phyloP scores from a whole-genome alignment of 1,140 invertebrate species.

The Tetramorium simillimum region DNA sequence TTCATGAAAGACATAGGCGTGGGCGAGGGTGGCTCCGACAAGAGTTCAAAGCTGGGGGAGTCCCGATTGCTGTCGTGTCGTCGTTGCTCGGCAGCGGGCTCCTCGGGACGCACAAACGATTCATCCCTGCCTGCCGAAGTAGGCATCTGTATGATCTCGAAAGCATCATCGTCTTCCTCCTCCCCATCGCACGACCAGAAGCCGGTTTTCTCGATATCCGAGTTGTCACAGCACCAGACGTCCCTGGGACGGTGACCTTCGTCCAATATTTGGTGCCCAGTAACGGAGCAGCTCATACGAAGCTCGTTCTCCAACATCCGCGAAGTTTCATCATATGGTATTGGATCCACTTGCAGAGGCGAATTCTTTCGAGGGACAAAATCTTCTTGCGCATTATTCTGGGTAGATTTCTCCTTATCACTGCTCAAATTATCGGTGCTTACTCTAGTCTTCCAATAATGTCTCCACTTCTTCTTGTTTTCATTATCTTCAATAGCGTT shows the following conservation, averaged over 20 bases:
- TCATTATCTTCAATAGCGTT: too few relatives aligned
- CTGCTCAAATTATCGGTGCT: neutral
- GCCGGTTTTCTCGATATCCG: slow-evolving; percentile 62
- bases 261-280: slow-evolving; percentile 62
- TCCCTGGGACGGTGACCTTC: neutral
- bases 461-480: too few relatives aligned
- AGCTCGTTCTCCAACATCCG: slow-evolving; percentile 18
- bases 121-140: neutral
- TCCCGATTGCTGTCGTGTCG: slow-evolving; percentile 53
- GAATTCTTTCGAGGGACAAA: neutral
- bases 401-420: neutral
- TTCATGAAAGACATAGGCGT: slow-evolving; percentile 20
- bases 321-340: neutral
- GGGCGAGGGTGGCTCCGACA: slow-evolving; percentile 59
- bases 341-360: neutral
- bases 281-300: slow-evolving; percentile 68
- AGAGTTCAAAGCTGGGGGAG: slow-evolving; percentile 67
- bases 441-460: too few relatives aligned
- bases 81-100: neutral
- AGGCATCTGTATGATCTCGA: slow-evolving; percentile 60
- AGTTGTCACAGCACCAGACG: neutral
- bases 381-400: neutral
- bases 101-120: neutral
- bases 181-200: slow-evolving; percentile 35
- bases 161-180: slow-evolving; percentile 42